Base-by-base conservation (phyloP, 1,140 invertebrate species). In the Drosophila fuyamai region DNA sequence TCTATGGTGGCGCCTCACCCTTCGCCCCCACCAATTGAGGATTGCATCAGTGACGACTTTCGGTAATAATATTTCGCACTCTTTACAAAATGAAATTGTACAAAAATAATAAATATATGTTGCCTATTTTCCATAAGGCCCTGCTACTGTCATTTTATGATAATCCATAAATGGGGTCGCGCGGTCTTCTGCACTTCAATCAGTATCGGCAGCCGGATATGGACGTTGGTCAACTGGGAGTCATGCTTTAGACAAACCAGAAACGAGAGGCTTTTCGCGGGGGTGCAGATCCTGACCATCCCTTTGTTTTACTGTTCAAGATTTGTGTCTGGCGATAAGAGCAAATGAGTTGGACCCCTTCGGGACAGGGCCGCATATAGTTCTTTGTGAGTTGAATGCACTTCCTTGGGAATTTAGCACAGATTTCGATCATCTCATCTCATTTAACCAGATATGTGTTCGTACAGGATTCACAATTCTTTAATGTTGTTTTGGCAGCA, bases 21-120 rank as follows among this genome's bases (percentile, higher is more conserved):
- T 4, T 44, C 43, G 4, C n/a, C 41, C 14, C 14, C 41, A 3
- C n/a, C 6, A n/a, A 43, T 43, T 43, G 29, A 58, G n/a, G 61
- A 75, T 71, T 75, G 70, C 76, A 81, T 79, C 76, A 53, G 32
- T 62, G 48, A 48, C 70, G 58, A 80, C 77, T 78, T 75, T 73
- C 62, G 55, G 67, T 56, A 68, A 62, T 78, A 71, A 60, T 68
- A 70, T 70, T 70, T 63, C 43, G 62, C 57, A 51, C 57, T 55
- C 16, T 46, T 16, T 14, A n/a, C 14, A 55, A 78, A 79, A 79
- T 72, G 61, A 76, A 80, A 77, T 84, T 85, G 61, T 67, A 84
- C 79, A 40, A 77, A 68, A 85, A 85, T 81, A 76, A 80, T 85
- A 84, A 79, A 84, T 85, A 83, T 62, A 79, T 75, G 57, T 56